phyloP scores from a whole-genome alignment of 23 tunicate species.

The Clavelina lepadiformis region DNA sequence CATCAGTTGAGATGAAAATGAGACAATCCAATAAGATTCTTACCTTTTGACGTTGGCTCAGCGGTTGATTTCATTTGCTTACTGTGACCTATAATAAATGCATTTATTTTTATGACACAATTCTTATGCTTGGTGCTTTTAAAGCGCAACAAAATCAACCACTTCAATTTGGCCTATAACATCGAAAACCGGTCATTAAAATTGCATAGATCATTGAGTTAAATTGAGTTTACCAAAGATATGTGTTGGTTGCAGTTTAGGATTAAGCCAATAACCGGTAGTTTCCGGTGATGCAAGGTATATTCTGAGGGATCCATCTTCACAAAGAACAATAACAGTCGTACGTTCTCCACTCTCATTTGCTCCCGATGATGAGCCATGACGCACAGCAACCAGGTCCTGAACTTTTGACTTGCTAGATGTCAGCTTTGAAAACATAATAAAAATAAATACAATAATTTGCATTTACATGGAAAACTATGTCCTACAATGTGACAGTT shows the following conservation, averaged over 20 bases:
- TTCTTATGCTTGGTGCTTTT: too few species aligned
- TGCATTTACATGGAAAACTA: too few species aligned
- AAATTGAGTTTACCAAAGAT: conserved; percentile 45
- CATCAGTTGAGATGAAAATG: too few species aligned
- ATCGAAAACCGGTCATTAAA: background rate
- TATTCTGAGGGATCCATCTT: conserved; percentile 83
- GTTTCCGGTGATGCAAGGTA: conserved; percentile 52
- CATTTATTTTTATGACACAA: too few species aligned
- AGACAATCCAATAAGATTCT: too few species aligned
- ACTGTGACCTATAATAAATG: too few species aligned
- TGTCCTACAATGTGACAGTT: too few species aligned
- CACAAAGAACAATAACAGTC: conserved; percentile 78
- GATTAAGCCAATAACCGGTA: conserved; percentile 78
- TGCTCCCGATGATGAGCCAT: conserved; percentile 30
- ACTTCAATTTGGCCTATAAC: too few species aligned
- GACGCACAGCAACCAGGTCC: conserved; percentile 87
- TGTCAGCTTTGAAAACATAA: conserved; percentile 18
- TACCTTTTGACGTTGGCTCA: too few species aligned
- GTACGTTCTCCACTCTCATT: conserved; percentile 49
- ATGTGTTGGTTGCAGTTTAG: conserved; percentile 46
- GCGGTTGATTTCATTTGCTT: too few species aligned
- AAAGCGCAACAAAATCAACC: too few species aligned
- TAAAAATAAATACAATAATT: background rate
- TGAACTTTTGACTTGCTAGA: conserved; percentile 60
- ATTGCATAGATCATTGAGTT: background rate